Evolutionary conservation across 2,888 invertebrate species (phyloP).

Genomic region (Tetragonula carbonaria): DNA sequence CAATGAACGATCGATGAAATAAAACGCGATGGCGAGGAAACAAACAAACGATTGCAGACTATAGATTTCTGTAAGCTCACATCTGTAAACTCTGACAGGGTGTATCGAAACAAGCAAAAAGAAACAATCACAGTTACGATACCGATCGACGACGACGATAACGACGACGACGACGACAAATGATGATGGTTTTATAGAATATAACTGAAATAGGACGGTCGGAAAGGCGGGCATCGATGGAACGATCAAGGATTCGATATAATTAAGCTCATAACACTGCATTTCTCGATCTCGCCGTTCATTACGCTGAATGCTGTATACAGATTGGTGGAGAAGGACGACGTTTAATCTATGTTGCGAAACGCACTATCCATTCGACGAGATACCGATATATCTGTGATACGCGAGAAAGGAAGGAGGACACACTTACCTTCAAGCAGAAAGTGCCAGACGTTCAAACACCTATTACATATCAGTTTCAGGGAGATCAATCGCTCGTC

Average conservation of each 20-base stretch:
- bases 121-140: slow-evolving; percentile 53
- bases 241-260: slow-evolving; percentile 33
- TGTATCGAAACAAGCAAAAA: slow-evolving; percentile 37
- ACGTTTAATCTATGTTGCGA: not conserved
- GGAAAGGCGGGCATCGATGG: slow-evolving; percentile 5
- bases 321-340: not conserved
- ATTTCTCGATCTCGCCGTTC: slow-evolving; percentile 29
- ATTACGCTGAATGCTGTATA: not conserved
- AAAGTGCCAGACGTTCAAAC: not conserved
- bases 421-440: not conserved
- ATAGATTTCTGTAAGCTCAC: slow-evolving; percentile 75
- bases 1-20: not conserved
- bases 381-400: not conserved
- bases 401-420: not conserved
- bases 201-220: slow-evolving; percentile 29
- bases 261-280: slow-evolving; percentile 29
- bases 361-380: not conserved
- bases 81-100: slow-evolving; percentile 34
- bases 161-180: not conserved
- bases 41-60: slow-evolving; percentile 55
- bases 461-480: slow-evolving; percentile 41
- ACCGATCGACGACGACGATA: slow-evolving; percentile 29
- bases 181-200: slow-evolving; percentile 23
- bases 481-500: slow-evolving; percentile 1
- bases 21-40: slow-evolving; percentile 40